Conservation (phyloP, 2,113 vertebrate genomes). For the Lates calcarifer region DNA sequence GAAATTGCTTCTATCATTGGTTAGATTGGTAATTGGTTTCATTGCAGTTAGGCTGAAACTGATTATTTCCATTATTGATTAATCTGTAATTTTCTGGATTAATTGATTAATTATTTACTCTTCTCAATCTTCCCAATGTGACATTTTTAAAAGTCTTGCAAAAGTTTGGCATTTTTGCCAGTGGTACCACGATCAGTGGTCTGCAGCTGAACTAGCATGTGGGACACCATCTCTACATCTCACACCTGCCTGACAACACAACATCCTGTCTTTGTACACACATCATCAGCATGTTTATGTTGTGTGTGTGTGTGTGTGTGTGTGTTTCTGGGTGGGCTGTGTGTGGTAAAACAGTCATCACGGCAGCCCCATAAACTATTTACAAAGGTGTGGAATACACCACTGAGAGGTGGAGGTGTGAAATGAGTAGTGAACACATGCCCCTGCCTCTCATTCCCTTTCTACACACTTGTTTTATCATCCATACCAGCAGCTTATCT, state of each 20-base stretch:
- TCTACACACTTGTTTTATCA: not conserved
- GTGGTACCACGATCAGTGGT: not conserved
- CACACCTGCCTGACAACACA: slow-evolving; percentile 51
- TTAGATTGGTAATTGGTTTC: not conserved
- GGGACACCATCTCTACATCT: not conserved
- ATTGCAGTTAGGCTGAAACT: not conserved
- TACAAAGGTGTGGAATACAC: slow-evolving; percentile 52
- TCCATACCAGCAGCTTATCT: not conserved
- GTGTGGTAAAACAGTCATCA: slow-evolving; percentile 45
- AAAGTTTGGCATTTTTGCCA: not conserved
- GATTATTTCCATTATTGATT: not conserved
- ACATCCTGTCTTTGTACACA: slow-evolving; percentile 47
- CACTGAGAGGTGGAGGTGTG: slow-evolving; percentile 32
- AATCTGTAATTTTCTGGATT: not conserved
- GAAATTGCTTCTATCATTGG: not conserved
- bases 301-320: slow-evolving; percentile 29
- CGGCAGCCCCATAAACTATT: slow-evolving; percentile 54
- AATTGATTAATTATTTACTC: not conserved
- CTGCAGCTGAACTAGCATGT: not conserved
- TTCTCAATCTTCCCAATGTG: not conserved
- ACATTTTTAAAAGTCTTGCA: not conserved
- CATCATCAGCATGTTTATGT: slow-evolving; percentile 27
- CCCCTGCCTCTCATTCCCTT: not conserved
- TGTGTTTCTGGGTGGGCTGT: slow-evolving; percentile 29
- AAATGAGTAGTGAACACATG: slow-evolving; percentile 14